Percentiles rank a stretch among this genome's conserved stretches.
Evolutionary conservation across 2,797 vertebrate species (phyloP).

Genomic region (Lithobates pipiens): DNA sequence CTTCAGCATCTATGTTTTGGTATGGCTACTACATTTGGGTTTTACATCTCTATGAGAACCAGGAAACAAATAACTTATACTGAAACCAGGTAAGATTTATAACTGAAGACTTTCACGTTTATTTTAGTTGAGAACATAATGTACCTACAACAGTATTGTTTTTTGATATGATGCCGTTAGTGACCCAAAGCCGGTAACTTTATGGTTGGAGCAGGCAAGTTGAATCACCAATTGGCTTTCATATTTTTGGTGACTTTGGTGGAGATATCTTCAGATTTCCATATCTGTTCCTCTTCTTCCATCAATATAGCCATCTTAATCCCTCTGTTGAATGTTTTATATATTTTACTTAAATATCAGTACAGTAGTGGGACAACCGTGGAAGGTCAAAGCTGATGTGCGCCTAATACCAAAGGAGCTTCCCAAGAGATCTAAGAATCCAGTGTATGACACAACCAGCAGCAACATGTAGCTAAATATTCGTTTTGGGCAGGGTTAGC

Average conservation of each 20-base stretch:
- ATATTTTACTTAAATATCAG: neutral
- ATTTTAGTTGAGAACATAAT: neutral
- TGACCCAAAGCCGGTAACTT: too few species aligned
- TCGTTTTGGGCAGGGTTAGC: neutral
- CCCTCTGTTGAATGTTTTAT: too few species aligned
- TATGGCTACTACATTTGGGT: neutral
- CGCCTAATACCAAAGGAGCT: neutral
- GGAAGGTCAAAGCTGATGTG: neutral
- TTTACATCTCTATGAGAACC: neutral
- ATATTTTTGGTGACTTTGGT: neutral
- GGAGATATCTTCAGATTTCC: neutral
- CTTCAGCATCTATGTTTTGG: neutral
- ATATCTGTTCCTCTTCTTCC: neutral
- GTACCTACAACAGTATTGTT: neutral
- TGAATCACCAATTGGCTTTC: neutral
- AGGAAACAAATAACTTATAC: neutral
- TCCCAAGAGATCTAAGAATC: neutral
- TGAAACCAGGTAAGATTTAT: neutral
- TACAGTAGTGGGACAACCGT: neutral
- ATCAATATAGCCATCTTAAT: neutral
- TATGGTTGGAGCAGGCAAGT: neutral
- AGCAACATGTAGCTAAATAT: neutral
- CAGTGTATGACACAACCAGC: neutral
- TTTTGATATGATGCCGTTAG: neutral
- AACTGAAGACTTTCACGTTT: neutral